phyloP scores from a whole-genome alignment of 2,113 vertebrate species.

The Semicossyphus pulcher region DNA sequence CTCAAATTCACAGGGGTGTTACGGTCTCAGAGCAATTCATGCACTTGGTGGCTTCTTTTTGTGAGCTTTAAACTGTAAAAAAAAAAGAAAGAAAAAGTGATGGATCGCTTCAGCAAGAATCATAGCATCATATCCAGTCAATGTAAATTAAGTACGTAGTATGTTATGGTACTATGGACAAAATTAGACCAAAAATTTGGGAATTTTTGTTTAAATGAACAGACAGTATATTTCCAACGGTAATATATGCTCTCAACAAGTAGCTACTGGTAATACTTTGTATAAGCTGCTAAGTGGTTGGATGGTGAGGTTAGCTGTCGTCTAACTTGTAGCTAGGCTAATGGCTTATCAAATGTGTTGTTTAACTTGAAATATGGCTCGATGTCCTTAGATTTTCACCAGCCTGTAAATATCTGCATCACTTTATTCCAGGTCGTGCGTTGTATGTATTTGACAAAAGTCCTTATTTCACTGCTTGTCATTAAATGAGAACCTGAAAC shows the following conservation, averaged over 20 bases:
- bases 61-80: slow-evolving; percentile 46
- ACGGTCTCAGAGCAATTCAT: slow-evolving; percentile 66
- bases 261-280: no score
- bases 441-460: no score
- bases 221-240: no score
- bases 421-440: no score
- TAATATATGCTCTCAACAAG: no score
- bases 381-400: not conserved
- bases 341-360: not conserved
- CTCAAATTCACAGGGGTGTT: slow-evolving; percentile 58
- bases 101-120: slow-evolving; percentile 28
- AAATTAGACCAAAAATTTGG: slow-evolving; percentile 7
- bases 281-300: no score
- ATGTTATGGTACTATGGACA: slow-evolving; percentile 13
- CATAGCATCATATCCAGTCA: slow-evolving; percentile 33
- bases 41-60: slow-evolving; percentile 37
- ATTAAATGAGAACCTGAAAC: no score
- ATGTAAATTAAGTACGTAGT: slow-evolving; percentile 47
- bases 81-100: no score
- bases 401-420: no score
- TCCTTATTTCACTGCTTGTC: no score
- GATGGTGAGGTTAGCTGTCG: not conserved
- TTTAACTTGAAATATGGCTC: not conserved
- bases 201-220: not conserved
- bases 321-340: not conserved